Percentiles rank a stretch among this genome's conserved stretches.
phyloP scores from a whole-genome alignment of 2,888 invertebrate genomes.

The Thelaira solivaga region DNA sequence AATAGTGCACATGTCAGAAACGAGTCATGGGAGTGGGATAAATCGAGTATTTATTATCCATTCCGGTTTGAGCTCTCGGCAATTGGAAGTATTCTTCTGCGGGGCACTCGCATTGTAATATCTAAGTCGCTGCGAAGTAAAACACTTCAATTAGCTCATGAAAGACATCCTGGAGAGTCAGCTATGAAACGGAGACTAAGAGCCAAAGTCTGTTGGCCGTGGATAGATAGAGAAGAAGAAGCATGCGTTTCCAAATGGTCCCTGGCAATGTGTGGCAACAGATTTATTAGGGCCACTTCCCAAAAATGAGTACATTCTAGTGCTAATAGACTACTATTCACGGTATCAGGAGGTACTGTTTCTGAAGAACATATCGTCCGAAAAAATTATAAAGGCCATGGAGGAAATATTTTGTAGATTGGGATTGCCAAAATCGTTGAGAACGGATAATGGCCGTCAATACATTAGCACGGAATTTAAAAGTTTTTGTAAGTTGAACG shows the following conservation, averaged over 20 bases:
- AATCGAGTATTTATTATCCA: slow-evolving; percentile 36
- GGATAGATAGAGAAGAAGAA: slow-evolving; percentile 44
- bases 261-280: slow-evolving; percentile 47
- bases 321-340: slow-evolving; percentile 54
- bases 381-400: slow-evolving; percentile 43
- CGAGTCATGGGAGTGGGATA: no score
- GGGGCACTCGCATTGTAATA: no score
- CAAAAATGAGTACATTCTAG: no score
- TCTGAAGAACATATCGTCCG: slow-evolving; percentile 34
- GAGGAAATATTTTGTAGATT: slow-evolving; percentile 48
- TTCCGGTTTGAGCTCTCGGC: no score
- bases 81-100: no score
- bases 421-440: slow-evolving; percentile 43
- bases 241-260: slow-evolving; percentile 45
- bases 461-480: slow-evolving; percentile 61
- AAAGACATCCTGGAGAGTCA: slow-evolving; percentile 67
- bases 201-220: slow-evolving; percentile 55
- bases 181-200: slow-evolving; percentile 50
- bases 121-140: no score
- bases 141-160: slow-evolving; percentile 64
- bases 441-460: slow-evolving; percentile 62
- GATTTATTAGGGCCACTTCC: no score
- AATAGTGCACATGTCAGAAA: no score
- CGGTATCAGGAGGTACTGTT: slow-evolving; percentile 45
- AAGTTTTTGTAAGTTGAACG: slow-evolving; percentile 44